phyloP scores from a whole-genome alignment of 2,113 vertebrate species.

The Okapia johnstoni region DNA sequence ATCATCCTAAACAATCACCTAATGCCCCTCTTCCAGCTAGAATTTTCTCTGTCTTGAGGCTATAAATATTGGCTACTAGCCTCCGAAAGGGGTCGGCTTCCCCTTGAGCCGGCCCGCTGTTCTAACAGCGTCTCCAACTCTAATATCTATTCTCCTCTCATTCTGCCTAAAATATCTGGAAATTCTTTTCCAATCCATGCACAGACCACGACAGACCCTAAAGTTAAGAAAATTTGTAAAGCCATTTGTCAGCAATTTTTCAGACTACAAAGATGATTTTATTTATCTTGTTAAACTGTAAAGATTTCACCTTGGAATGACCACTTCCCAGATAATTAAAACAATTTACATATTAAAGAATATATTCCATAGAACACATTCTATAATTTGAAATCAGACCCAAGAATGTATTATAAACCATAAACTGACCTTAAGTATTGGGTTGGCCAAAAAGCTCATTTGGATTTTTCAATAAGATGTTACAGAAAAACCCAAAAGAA shows the following conservation, averaged over 20 bases:
- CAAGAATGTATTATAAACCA: background rate
- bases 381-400: background rate
- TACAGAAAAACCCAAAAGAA: background rate
- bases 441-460: background rate
- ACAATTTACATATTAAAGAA: background rate
- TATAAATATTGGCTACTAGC: background rate
- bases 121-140: background rate
- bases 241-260: background rate
- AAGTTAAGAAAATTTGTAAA: background rate
- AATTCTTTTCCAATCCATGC: background rate
- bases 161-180: background rate
- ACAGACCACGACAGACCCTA: background rate
- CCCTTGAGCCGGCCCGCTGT: background rate
- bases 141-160: background rate
- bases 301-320: background rate
- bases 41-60: background rate
- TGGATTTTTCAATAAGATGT: background rate
- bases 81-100: background rate
- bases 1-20: background rate
- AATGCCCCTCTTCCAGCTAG: background rate
- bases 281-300: background rate
- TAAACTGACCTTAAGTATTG: background rate
- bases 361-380: background rate
- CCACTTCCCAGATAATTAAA: background rate
- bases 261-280: background rate